Conservation (phyloP, 2,888 invertebrate genomes). For the Penaeus monodon region DNA sequence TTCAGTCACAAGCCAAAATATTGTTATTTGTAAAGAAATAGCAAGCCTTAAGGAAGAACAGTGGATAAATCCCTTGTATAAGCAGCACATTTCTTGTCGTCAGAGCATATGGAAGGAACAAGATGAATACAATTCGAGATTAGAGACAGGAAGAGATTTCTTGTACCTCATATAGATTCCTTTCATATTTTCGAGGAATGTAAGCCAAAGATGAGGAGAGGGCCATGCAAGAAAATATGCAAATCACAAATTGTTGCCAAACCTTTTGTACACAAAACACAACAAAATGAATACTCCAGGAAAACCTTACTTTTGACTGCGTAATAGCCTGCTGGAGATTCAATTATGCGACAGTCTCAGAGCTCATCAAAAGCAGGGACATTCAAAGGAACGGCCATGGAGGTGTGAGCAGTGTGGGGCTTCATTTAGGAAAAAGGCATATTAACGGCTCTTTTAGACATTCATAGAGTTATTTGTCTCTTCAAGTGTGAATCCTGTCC, state of each 20-base stretch:
- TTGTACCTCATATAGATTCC: neutral
- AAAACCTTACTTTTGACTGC: conserved; percentile 40
- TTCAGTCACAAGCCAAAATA: too few species aligned
- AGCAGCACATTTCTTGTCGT: too few species aligned
- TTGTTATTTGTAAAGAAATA: too few species aligned
- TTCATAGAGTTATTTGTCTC: neutral
- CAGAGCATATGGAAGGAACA: too few species aligned
- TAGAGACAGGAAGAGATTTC: too few species aligned
- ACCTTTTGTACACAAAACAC: too few species aligned
- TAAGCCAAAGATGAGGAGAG: neutral
- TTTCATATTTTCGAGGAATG: neutral
- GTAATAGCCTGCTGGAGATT: conserved; percentile 34
- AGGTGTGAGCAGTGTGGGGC: conserved; percentile 64
- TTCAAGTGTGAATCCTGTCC: conserved; percentile 28
- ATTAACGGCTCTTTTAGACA: conserved; percentile 26
- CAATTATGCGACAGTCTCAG: conserved; percentile 43
- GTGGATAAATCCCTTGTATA: too few species aligned
- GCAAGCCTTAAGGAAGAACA: too few species aligned
- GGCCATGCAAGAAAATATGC: neutral
- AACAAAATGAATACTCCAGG: neutral
- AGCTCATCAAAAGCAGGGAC: conserved; percentile 43
- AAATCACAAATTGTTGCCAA: too few species aligned
- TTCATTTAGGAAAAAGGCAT: conserved; percentile 34
- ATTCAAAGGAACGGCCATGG: conserved; percentile 25
- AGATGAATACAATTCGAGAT: too few species aligned